Conservation (phyloP, 1,140 invertebrate species). For the Thaumetopoea pityocampa region DNA sequence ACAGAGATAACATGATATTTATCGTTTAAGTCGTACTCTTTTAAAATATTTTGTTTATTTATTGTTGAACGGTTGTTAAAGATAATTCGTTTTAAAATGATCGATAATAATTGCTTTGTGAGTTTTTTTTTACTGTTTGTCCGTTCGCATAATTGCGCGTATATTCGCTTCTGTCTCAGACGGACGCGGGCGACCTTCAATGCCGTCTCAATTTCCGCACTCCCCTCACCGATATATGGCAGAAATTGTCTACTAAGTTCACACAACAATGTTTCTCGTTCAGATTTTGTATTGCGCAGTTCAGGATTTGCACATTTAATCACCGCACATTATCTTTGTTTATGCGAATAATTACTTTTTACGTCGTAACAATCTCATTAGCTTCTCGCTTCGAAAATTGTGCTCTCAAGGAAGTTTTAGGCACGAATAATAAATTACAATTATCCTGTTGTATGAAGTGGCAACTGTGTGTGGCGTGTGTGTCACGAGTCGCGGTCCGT, state of each 20-base stretch:
- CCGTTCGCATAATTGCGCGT: slow-evolving; percentile 24
- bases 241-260: slow-evolving; percentile 5
- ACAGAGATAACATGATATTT: slow-evolving; percentile 7
- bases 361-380: slow-evolving; percentile 3
- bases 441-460: no score
- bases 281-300: no score
- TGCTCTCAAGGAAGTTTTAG: no score
- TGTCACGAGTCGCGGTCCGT: not conserved
- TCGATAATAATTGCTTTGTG: slow-evolving; percentile 38
- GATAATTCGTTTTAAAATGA: slow-evolving; percentile 51
- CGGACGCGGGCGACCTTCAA: slow-evolving; percentile 20
- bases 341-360: no score
- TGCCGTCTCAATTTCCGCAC: slow-evolving; percentile 20
- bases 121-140: slow-evolving; percentile 35
- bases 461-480: not conserved
- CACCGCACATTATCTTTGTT: no score
- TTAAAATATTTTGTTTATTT: slow-evolving; percentile 17
- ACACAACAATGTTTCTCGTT: no score
- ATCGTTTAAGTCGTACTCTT: slow-evolving; percentile 6
- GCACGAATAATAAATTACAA: no score
- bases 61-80: slow-evolving; percentile 30
- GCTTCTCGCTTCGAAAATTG: no score
- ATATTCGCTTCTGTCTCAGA: slow-evolving; percentile 2
- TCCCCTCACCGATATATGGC: slow-evolving; percentile 9
- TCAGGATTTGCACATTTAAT: no score